These are phyloP conservation scores for Dolichopus griseipennis DNA, from an alignment of 2,888 invertebrate genomes.

Conservation along the genomic window DNA sequence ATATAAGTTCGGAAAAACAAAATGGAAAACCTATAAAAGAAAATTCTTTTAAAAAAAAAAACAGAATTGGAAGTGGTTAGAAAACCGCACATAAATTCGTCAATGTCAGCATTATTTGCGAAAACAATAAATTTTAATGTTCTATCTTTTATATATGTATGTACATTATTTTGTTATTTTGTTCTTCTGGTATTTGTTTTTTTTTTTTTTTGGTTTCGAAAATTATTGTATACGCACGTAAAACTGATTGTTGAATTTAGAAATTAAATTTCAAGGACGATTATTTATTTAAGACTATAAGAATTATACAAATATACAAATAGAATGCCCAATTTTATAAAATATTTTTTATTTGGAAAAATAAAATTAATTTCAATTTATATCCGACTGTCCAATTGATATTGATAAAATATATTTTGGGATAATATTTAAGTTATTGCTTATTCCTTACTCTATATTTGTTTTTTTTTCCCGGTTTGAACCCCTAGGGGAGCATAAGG, in stretches of 20 bases:
- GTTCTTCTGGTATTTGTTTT: not conserved
- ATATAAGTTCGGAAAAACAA: not conserved
- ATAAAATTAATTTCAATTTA: too few relatives aligned
- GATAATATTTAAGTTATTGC: too few relatives aligned
- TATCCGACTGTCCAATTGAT: too few relatives aligned
- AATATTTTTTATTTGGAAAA: too few relatives aligned
- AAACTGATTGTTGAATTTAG: constrained; percentile 6
- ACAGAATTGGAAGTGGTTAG: not conserved
- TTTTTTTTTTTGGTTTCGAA: not conserved
- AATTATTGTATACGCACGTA: constrained; percentile 6
- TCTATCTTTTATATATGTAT: not conserved
- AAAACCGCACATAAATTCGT: constrained; percentile 9
- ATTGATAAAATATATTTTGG: too few relatives aligned
- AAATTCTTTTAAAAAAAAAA: not conserved
- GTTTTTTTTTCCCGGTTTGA: too few relatives aligned
- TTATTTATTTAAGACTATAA: constrained; percentile 2
- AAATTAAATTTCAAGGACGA: constrained; percentile 6
- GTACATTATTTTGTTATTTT: not conserved
- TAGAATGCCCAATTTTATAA: too few relatives aligned
- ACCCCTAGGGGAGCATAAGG: too few relatives aligned
- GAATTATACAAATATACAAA: too few relatives aligned
- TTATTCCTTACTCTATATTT: too few relatives aligned
- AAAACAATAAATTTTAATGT: not conserved
- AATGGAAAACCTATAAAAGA: not conserved
- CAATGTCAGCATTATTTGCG: constrained; percentile 8